Percentiles rank a stretch among this genome's conserved stretches.
Evolutionary conservation across 2,113 vertebrate species (phyloP).

Genomic region (Podilymbus podiceps): DNA sequence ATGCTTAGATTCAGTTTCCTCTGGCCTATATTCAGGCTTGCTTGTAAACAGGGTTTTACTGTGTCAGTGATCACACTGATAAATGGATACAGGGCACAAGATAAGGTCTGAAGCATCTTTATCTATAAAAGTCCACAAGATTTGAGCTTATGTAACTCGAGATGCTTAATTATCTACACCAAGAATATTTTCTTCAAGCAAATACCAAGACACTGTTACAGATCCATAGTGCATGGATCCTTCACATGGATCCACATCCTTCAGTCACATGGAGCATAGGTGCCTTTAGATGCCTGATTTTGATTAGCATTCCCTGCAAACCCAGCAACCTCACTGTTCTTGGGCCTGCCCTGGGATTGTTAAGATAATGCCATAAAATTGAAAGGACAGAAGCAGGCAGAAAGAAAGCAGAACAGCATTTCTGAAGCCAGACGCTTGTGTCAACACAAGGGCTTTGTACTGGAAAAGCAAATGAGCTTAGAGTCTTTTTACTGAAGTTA

Average conservation of each 20-base stretch:
- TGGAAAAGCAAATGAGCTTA: background rate
- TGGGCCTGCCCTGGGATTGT: background rate
- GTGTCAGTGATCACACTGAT: background rate
- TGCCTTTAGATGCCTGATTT: background rate
- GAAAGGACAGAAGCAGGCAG: background rate
- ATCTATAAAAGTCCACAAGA: background rate
- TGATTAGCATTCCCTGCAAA: background rate
- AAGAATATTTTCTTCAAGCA: background rate
- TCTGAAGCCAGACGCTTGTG: background rate
- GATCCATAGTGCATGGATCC: background rate
- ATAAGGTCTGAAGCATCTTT: background rate
- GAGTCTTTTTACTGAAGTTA: background rate
- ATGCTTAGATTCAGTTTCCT: background rate
- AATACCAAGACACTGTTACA: background rate
- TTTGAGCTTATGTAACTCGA: background rate
- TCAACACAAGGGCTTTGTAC: background rate
- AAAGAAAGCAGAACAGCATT: background rate
- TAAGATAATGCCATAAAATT: background rate
- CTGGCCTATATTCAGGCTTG: background rate
- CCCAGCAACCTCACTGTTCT: background rate
- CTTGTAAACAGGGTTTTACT: background rate
- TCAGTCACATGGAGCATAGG: accelerated
- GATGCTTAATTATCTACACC: background rate
- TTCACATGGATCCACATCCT: background rate
- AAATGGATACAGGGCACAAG: background rate